phyloP scores from a whole-genome alignment of 2,113 vertebrate genomes.

The Gulo gulo region DNA sequence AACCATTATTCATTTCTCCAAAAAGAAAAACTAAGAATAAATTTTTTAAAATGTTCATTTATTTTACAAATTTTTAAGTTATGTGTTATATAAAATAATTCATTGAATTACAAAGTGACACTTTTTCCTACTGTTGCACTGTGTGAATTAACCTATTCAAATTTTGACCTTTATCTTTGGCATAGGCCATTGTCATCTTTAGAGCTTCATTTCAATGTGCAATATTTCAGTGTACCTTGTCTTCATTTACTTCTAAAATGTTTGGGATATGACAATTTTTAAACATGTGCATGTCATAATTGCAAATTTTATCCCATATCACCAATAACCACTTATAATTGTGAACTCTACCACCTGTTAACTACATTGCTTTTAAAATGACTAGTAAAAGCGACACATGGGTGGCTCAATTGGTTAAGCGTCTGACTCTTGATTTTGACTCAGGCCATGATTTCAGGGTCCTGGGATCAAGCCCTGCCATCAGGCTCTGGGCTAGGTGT shows the following conservation, averaged over 20 bases:
- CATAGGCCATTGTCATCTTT: background rate
- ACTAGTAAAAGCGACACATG: background rate
- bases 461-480: background rate
- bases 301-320: background rate
- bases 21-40: background rate
- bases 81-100: background rate
- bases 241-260: background rate
- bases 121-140: background rate
- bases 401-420: background rate
- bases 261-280: background rate
- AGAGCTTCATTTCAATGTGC: background rate
- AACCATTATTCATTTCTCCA: background rate
- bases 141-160: background rate
- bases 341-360: background rate
- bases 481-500: background rate
- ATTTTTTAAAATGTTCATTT: background rate
- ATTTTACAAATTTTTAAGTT: background rate
- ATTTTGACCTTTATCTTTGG: background rate
- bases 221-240: background rate
- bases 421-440: background rate
- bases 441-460: background rate
- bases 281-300: background rate
- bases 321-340: background rate
- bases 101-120: background rate
- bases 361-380: background rate